Percentiles rank a stretch among this genome's conserved stretches.
Evolutionary conservation across 1,140 invertebrate species (phyloP).

Genomic region (Sycobia sp.): DNA sequence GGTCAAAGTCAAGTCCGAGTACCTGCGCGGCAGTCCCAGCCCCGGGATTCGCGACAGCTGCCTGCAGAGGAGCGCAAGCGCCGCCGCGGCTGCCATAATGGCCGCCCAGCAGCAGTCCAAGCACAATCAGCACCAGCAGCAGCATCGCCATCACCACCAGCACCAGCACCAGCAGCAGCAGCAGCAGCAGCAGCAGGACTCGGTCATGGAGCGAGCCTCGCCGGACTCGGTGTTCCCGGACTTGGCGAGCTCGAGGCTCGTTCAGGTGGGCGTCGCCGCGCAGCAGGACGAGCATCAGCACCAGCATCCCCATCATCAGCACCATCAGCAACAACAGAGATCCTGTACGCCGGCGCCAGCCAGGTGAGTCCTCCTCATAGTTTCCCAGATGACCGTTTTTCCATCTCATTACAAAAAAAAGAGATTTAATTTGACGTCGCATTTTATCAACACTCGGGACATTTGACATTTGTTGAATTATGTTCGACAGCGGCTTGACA

Average conservation of each 20-base stretch:
- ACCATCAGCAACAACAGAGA: slow-evolving; percentile 38
- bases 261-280: slow-evolving; percentile 9
- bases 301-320: slow-evolving; percentile 37
- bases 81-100: too few species aligned
- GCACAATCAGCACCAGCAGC: slow-evolving; percentile 34
- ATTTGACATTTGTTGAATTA: too few species aligned
- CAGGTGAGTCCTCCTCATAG: slow-evolving; percentile 8
- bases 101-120: slow-evolving; percentile 35
- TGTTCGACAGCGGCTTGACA: too few species aligned
- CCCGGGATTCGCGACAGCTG: slow-evolving; percentile 50
- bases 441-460: too few species aligned
- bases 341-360: slow-evolving; percentile 50
- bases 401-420: too few species aligned
- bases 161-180: slow-evolving; percentile 40
- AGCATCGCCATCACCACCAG: slow-evolving; percentile 14
- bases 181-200: slow-evolving; percentile 39
- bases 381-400: too few species aligned
- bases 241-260: slow-evolving; percentile 50
- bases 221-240: slow-evolving; percentile 59
- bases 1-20: slow-evolving; percentile 61
- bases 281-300: slow-evolving; percentile 36
- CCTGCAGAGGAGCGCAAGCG: slow-evolving; percentile 29
- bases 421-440: too few species aligned
- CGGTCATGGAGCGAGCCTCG: slow-evolving; percentile 54
- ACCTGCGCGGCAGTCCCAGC: slow-evolving; percentile 57